Conservation (phyloP, 1,140 invertebrate species). For the Eupeodes corollae region DNA sequence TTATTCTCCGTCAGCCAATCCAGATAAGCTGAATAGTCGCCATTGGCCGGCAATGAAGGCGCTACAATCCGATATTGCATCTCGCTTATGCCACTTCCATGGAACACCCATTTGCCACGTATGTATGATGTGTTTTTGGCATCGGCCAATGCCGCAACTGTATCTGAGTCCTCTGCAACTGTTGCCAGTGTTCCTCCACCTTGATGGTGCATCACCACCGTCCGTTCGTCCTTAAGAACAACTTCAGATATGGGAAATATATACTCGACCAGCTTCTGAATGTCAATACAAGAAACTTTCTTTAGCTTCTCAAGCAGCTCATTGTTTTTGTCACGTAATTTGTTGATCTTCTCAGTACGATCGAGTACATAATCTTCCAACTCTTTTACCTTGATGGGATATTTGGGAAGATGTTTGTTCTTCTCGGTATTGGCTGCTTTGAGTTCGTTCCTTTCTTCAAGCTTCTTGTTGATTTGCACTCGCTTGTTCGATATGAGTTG, state of each 20-base stretch:
- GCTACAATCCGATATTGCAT: slow-evolving; percentile 61
- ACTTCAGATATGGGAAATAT: slow-evolving; percentile 55
- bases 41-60: slow-evolving; percentile 54
- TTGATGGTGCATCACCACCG: not conserved
- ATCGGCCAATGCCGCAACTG: slow-evolving; percentile 59
- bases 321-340: slow-evolving; percentile 40
- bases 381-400: slow-evolving; percentile 48
- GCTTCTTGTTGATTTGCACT: slow-evolving; percentile 41
- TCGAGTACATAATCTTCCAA: slow-evolving; percentile 45
- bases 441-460: slow-evolving; percentile 39
- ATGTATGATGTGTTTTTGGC: slow-evolving; percentile 64
- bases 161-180: slow-evolving; percentile 43
- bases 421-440: slow-evolving; percentile 44
- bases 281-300: slow-evolving; percentile 44
- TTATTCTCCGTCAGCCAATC: slow-evolving; percentile 59
- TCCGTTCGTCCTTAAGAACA: slow-evolving; percentile 23
- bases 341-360: slow-evolving; percentile 41
- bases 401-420: slow-evolving; percentile 44
- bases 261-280: slow-evolving; percentile 54
- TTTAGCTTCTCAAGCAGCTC: slow-evolving; percentile 46
- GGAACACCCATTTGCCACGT: slow-evolving; percentile 59
- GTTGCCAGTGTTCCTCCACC: slow-evolving; percentile 11
- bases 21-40: slow-evolving; percentile 65
- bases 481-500: slow-evolving; percentile 46
- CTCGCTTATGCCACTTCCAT: slow-evolving; percentile 52